phyloP scores from a whole-genome alignment of 1,140 invertebrate species.

The Oreohelix idahoensis region DNA sequence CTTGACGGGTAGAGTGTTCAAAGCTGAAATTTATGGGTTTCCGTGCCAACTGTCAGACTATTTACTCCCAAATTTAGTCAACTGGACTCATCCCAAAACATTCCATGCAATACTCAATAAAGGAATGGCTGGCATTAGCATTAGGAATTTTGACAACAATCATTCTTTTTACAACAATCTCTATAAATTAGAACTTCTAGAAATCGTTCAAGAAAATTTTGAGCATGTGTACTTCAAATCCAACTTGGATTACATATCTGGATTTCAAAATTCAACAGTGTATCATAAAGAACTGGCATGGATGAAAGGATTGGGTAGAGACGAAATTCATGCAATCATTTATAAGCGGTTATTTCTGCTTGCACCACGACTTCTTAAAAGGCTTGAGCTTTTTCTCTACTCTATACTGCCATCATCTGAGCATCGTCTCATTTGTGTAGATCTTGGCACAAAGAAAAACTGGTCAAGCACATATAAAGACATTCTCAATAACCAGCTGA shows the following conservation, averaged over 20 bases:
- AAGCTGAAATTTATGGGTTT: conserved; percentile 26
- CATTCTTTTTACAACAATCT: neutral
- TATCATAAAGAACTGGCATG: conserved; percentile 30
- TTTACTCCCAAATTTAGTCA: conserved; percentile 34
- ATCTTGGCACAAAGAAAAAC: conserved; percentile 38
- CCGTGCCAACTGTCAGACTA: conserved; percentile 35
- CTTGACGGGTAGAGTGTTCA: conserved; percentile 38
- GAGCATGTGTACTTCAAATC: conserved; percentile 27
- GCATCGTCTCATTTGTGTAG: conserved; percentile 40
- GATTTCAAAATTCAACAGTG: conserved; percentile 5
- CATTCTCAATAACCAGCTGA: neutral
- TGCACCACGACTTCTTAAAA: neutral
- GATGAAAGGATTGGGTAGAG: conserved; percentile 15
- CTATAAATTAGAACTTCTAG: conserved; percentile 4
- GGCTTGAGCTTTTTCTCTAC: conserved; percentile 10
- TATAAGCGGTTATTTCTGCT: conserved; percentile 34
- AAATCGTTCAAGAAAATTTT: conserved; percentile 5
- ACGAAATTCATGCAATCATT: conserved; percentile 12
- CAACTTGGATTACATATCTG: conserved; percentile 32
- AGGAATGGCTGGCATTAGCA: neutral
- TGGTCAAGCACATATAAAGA: conserved; percentile 4
- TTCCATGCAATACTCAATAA: neutral
- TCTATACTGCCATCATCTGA: neutral
- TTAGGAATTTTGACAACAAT: conserved; percentile 4
- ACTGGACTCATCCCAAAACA: conserved; percentile 29